Base-by-base conservation (phyloP, 2,888 invertebrate genomes). In the Lepeophtheirus nordmannii region DNA sequence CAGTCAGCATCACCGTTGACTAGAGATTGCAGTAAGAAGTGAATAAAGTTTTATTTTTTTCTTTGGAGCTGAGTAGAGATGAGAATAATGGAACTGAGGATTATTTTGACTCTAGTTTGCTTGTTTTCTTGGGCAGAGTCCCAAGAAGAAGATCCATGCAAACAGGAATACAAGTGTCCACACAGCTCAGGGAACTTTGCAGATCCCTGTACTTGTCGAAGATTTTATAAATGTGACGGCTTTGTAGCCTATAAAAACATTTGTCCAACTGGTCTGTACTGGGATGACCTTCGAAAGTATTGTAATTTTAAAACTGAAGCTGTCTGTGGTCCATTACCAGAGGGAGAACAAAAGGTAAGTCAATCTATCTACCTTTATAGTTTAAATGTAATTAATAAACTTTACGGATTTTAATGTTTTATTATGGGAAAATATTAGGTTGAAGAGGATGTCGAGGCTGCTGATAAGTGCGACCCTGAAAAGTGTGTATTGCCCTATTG, bases 261-360 rank as follows among this genome's bases (percentile, higher is more conserved):
- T 11, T 70, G 70, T 58, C 65, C 69, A 1, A 58, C 63, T 11
- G 68, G 68, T 0, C 65, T 68, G 8, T 57, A 65, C 23, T 70
- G 68, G 62, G 70, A 70, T 58, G 68, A 68, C 10, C 8, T 20
- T 60, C 68, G 67, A 38, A 68, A 58, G 67, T 67, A n/a, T 73
- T 92, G 91, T 75, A 92, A 89, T 2, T 91, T 91, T 76, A 87
- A 89, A 78, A 82, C 81, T 67, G 89, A 91, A 77, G 90, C 90
- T 38, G 82, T 86, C 74, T 92, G 92, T 75, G 92, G 92, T 62
- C 92, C 92, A 23, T 82, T 92, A 70, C 80, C 87, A 69, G 82
- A 87, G 73, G 90, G 90, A 90, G 81, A 84, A 69, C 61, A n/a
- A 7, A 40, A 63, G 85, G 82, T 30, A 30, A 30, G 30, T 30